Conservation (phyloP, 2,888 invertebrate species). For the Apodemia duryi region DNA sequence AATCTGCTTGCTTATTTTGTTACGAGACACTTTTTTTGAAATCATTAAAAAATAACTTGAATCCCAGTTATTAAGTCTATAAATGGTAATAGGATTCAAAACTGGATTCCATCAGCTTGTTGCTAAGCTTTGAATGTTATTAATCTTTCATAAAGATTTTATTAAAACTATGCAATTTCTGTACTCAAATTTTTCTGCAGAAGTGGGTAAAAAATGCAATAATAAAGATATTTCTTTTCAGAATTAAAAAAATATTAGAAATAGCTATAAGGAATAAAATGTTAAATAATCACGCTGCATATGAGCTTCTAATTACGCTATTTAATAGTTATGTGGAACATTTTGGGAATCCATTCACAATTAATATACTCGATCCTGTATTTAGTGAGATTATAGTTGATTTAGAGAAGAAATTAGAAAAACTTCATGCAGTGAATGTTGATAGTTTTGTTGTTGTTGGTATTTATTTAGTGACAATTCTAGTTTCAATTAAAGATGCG, state of each 20-base stretch:
- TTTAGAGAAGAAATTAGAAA: conserved; percentile 81
- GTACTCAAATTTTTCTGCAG: too few species aligned
- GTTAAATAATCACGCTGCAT: conserved; percentile 52
- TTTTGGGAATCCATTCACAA: conserved; percentile 83
- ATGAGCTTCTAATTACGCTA: conserved; percentile 55
- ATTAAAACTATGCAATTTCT: too few species aligned
- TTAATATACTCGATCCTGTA: conserved; percentile 75
- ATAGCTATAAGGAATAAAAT: conserved; percentile 51
- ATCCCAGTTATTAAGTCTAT: too few species aligned
- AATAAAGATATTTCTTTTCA: conserved; percentile 42
- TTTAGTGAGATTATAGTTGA: conserved; percentile 78
- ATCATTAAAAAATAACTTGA: too few species aligned
- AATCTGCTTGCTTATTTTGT: too few species aligned
- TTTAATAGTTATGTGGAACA: conserved; percentile 76
- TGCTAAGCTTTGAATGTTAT: too few species aligned
- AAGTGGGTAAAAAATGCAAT: too few species aligned
- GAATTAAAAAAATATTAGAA: conserved; percentile 63
- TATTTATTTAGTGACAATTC: conserved; percentile 79
- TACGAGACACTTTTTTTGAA: too few species aligned
- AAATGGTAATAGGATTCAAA: too few species aligned
- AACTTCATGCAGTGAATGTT: conserved; percentile 69
- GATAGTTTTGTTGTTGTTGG: conserved; percentile 80
- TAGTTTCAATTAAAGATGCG: conserved; percentile 71
- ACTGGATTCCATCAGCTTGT: too few species aligned
- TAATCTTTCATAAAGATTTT: too few species aligned